Evolutionary conservation across 2,888 invertebrate genomes (phyloP).

Genomic region (Nycteola revayana): DNA sequence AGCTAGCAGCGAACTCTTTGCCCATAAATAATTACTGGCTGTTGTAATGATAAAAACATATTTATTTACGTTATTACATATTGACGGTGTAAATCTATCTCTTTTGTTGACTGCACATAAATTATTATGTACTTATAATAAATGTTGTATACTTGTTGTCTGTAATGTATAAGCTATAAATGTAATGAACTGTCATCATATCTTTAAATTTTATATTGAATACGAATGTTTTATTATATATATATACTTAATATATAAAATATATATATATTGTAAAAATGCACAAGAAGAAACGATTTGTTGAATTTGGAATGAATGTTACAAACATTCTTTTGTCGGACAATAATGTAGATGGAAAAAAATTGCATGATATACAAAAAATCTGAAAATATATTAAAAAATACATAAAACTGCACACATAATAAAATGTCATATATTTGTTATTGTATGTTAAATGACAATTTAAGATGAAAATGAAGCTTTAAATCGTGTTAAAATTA

Average conservation of each 20-base stretch:
- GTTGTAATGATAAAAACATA: too few species aligned
- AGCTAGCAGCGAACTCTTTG: too few species aligned
- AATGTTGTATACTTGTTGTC: constrained; percentile 69
- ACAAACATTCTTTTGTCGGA: constrained; percentile 64
- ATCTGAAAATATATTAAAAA: constrained; percentile 17
- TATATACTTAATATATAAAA: constrained; percentile 5
- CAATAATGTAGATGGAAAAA: constrained; percentile 69
- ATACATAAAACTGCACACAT: constrained; percentile 21
- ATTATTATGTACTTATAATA: constrained; percentile 39
- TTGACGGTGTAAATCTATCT: too few species aligned
- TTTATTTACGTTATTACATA: too few species aligned
- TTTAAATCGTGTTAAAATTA: constrained; percentile 74
- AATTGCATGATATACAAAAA: constrained; percentile 17
- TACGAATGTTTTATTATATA: constrained; percentile 18
- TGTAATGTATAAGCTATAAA: constrained; percentile 36
- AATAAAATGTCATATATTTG: constrained; percentile 29
- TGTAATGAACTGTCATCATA: constrained; percentile 34
- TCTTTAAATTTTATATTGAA: constrained; percentile 22
- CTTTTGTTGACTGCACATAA: too few species aligned
- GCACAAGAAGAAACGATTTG: constrained; percentile 24
- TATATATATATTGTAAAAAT: constrained; percentile 8
- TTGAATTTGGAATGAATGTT: constrained; percentile 52
- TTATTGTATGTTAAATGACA: constrained; percentile 49
- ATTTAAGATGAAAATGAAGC: constrained; percentile 72
- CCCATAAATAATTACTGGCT: too few species aligned